Evolutionary conservation across 2,888 invertebrate species (phyloP).

Genomic region (Gerris lacustris): DNA sequence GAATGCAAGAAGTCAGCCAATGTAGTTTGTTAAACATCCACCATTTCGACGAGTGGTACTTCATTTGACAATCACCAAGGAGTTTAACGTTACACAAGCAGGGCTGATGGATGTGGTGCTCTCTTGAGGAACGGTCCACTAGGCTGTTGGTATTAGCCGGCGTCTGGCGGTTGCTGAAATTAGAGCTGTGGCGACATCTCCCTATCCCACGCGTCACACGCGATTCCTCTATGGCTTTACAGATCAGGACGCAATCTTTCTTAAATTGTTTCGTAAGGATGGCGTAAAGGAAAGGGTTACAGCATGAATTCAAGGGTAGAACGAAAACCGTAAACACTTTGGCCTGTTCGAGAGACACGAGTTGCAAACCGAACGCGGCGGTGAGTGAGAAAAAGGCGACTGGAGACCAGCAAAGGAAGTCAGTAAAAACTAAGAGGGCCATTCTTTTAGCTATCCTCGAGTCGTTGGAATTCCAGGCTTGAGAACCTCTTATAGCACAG

Average conservation of each 20-base stretch:
- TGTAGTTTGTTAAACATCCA: conserved; percentile 39
- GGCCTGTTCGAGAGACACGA: conserved; percentile 87
- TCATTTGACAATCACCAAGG: conserved; percentile 34
- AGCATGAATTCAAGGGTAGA: conserved; percentile 88
- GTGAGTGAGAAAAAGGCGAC: conserved; percentile 91
- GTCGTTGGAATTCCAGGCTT: conserved; percentile 96
- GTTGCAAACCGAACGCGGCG: conserved; percentile 78
- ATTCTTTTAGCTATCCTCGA: conserved; percentile 90
- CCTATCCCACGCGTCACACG: conserved; percentile 78
- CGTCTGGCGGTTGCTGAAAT: conserved; percentile 76
- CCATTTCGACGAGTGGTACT: conserved; percentile 33
- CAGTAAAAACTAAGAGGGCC: conserved; percentile 92
- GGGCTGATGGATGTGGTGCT: conserved; percentile 43
- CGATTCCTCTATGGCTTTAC: conserved; percentile 91
- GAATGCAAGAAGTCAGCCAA: conserved; percentile 41
- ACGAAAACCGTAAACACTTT: conserved; percentile 92
- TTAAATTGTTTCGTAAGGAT: conserved; percentile 96
- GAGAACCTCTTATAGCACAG: conserved; percentile 87
- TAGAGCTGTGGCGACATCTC: conserved; percentile 70
- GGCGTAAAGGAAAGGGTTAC: conserved; percentile 95
- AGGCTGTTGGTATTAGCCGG: conserved; percentile 76
- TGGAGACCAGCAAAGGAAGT: conserved; percentile 96
- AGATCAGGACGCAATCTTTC: conserved; percentile 89
- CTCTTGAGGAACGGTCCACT: conserved; percentile 64
- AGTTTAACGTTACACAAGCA: conserved; percentile 49